phyloP scores from a whole-genome alignment of 2,797 vertebrate genomes.

The Catostomus latipinnis region DNA sequence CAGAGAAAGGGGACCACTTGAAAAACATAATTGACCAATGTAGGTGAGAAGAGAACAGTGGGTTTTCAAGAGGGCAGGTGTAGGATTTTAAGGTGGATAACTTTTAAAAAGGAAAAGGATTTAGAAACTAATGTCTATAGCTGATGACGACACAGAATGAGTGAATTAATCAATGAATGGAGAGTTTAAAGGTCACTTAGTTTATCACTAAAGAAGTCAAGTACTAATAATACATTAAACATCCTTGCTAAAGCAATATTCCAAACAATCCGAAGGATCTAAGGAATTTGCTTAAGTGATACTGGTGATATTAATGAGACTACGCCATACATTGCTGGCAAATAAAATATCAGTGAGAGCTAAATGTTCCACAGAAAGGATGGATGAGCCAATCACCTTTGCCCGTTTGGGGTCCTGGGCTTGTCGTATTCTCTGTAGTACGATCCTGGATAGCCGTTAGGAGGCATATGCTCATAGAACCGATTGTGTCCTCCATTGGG shows the following conservation, averaged over 20 bases:
- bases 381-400: conserved; percentile 82
- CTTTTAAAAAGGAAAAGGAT: background rate
- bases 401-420: conserved; percentile 84
- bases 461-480: conserved; percentile 82
- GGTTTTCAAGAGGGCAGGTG: background rate
- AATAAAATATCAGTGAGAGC: background rate
- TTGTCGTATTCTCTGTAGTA: conserved; percentile 85
- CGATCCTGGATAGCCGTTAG: conserved; percentile 82
- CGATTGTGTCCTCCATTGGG: conserved; percentile 87
- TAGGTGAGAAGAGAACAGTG: conserved; percentile 2
- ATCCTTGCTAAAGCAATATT: background rate
- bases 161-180: background rate
- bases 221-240: background rate
- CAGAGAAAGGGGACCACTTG: background rate
- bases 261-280: background rate
- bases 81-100: background rate
- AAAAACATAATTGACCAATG: background rate
- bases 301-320: background rate
- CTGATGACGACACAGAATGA: background rate
- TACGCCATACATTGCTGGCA: no score
- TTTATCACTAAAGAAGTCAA: background rate
- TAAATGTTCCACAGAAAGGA: background rate
- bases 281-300: conserved; percentile 6
- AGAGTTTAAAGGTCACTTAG: conserved; percentile 23
- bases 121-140: background rate